Evolutionary conservation across 2,113 vertebrate species (phyloP).

Genomic region (Alouatta palliata): DNA sequence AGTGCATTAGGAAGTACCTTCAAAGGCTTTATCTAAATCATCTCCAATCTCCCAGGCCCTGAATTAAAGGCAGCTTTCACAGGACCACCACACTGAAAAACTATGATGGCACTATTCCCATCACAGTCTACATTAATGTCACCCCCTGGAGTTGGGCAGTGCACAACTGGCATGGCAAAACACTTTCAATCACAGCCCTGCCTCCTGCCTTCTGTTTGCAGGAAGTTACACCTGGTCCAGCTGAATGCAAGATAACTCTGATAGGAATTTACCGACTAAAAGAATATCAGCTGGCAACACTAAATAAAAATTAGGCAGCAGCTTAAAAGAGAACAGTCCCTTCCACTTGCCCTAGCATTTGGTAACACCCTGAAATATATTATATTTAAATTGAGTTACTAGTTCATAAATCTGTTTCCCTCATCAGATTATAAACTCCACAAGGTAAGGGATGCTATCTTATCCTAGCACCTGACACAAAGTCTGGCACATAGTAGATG

Average conservation of each 20-base stretch:
- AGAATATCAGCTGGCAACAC: neutral
- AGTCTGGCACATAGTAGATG: neutral
- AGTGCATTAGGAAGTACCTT: neutral
- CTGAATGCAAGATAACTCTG: neutral
- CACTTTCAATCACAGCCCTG: neutral
- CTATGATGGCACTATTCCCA: neutral
- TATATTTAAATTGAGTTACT: neutral
- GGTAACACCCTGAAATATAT: neutral
- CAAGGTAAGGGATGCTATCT: neutral
- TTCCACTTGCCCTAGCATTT: neutral
- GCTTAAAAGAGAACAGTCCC: neutral
- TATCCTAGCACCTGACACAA: neutral
- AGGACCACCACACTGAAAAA: neutral
- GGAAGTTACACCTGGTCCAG: neutral
- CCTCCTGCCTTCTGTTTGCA: neutral
- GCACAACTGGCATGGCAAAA: neutral
- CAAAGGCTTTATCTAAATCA: neutral
- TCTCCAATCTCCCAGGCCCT: neutral
- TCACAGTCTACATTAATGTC: neutral
- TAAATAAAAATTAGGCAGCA: conserved; percentile 12
- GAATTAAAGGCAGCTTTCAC: neutral
- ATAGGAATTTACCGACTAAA: neutral
- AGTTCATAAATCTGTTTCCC: neutral
- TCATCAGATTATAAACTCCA: neutral
- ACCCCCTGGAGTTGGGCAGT: neutral